phyloP scores from a whole-genome alignment of 2,888 invertebrate species.

The Bruchidius siliquastri region DNA sequence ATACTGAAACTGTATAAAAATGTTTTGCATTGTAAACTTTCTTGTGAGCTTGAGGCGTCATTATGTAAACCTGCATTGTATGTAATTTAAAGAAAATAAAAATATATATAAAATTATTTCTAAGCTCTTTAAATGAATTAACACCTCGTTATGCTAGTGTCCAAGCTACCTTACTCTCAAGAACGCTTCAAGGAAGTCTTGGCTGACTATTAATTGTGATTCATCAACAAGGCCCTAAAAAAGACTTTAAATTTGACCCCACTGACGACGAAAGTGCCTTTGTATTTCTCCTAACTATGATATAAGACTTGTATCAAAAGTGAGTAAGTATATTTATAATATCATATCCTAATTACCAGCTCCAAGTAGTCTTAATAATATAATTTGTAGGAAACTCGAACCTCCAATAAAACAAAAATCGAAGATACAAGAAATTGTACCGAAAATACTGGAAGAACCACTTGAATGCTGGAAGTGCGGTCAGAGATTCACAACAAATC shows the following conservation, averaged over 20 bases:
- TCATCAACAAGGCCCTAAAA: no score
- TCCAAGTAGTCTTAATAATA: not conserved
- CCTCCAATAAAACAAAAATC: not conserved
- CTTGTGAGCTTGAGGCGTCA: not conserved
- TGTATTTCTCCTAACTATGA: no score
- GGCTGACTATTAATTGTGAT: no score
- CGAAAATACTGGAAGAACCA: slow-evolving; percentile 12
- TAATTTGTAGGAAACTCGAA: not conserved
- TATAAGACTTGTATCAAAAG: not conserved
- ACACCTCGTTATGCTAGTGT: no score
- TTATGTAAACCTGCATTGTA: not conserved
- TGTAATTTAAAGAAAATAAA: not conserved
- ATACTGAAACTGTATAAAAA: not conserved
- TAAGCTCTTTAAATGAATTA: no score
- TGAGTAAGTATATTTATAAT: not conserved
- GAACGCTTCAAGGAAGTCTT: no score
- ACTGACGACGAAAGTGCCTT: no score
- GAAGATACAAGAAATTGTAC: slow-evolving; percentile 1
- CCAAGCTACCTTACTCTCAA: no score
- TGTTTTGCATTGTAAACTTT: not conserved
- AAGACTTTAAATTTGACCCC: no score
- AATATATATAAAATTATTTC: not conserved
- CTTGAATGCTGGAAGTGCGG: slow-evolving; percentile 8
- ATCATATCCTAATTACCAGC: not conserved
- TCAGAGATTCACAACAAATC: slow-evolving; percentile 11